Conservation (phyloP, 2,797 vertebrate genomes). For the Rhinogobio ventralis region DNA sequence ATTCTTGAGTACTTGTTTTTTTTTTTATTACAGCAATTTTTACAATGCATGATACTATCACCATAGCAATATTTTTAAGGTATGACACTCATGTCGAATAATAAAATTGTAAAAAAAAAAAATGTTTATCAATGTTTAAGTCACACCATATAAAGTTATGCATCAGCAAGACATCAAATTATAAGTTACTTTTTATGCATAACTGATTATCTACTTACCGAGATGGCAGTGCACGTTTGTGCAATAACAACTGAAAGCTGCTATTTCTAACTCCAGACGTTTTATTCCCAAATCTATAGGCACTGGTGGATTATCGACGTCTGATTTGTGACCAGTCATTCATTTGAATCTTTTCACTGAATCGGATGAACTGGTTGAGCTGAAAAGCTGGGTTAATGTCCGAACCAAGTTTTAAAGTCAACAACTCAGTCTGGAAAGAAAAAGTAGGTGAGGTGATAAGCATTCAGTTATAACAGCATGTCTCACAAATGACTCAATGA, state of each 20-base stretch:
- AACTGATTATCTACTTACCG: slow-evolving; percentile 58
- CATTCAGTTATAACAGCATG: neutral
- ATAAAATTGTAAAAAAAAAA: too few relatives aligned
- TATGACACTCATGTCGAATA: too few relatives aligned
- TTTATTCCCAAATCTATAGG: neutral
- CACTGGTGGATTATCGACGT: neutral
- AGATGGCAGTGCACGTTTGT: neutral
- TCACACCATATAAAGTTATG: neutral
- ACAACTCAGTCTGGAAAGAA: neutral
- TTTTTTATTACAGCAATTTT: neutral
- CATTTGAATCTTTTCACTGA: neutral
- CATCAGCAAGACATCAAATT: neutral
- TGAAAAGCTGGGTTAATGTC: neutral
- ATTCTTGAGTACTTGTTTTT: neutral
- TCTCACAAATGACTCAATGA: neutral
- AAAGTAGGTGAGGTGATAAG: neutral
- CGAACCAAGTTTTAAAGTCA: neutral
- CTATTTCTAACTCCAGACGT: neutral
- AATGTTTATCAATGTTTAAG: too few relatives aligned
- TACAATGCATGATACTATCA: too few relatives aligned
- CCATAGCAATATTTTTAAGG: too few relatives aligned
- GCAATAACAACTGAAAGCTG: slow-evolving; percentile 45
- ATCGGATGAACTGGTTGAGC: neutral
- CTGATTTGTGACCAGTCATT: neutral
- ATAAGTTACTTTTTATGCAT: neutral